Evolutionary conservation across 2,113 vertebrate species (phyloP).

Genomic region (Corydoras maculifer): DNA sequence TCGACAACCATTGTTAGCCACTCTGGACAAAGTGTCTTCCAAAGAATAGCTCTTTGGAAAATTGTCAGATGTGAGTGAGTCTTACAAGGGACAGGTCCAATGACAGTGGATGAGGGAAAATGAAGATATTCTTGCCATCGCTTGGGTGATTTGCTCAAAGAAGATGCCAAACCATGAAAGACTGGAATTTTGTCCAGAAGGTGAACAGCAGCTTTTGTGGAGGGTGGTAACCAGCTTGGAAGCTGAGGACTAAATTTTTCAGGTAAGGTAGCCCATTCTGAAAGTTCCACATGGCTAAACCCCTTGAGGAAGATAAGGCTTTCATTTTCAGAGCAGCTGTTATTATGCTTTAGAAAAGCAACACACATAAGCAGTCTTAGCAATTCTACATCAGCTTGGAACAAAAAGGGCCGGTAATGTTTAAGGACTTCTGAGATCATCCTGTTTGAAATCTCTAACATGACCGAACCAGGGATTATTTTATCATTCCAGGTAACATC

Average conservation of each 20-base stretch:
- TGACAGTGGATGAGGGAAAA: constrained; percentile 61
- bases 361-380: constrained; percentile 64
- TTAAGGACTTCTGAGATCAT: constrained; percentile 58
- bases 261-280: not conserved
- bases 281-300: constrained; percentile 39
- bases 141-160: constrained; percentile 53
- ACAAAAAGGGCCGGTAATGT: constrained; percentile 58
- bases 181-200: constrained; percentile 62
- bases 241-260: constrained; percentile 12
- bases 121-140: constrained; percentile 75
- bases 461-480: constrained; percentile 30
- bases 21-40: constrained; percentile 67
- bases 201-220: constrained; percentile 56
- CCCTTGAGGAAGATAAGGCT: constrained; percentile 62
- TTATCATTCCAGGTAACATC: constrained; percentile 20
- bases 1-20: constrained; percentile 54
- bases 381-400: constrained; percentile 51
- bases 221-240: constrained; percentile 63
- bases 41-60: constrained; percentile 74
- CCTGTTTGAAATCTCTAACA: constrained; percentile 54
- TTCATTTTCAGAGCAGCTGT: constrained; percentile 59
- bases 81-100: constrained; percentile 59
- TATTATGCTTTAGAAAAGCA: constrained; percentile 52
- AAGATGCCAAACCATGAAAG: constrained; percentile 64
- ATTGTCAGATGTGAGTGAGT: constrained; percentile 63